Evolutionary conservation across 1,140 invertebrate genomes (phyloP).

Genomic region (Lepidurus packardi): DNA sequence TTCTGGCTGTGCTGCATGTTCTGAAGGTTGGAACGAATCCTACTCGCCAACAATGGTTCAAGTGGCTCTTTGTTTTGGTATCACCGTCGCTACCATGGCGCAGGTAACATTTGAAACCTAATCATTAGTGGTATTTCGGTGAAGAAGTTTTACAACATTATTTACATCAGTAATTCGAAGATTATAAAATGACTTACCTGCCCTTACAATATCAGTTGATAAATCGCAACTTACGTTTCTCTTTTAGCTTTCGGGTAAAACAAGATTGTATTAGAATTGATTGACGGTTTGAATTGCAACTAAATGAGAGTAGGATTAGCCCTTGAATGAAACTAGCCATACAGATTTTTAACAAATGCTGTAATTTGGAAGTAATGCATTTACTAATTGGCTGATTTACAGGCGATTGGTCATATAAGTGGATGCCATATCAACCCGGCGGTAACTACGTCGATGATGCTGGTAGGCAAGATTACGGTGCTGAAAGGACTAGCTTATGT

Average conservation of each 20-base stretch:
- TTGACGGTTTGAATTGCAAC: too few relatives aligned
- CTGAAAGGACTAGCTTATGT: conserved; percentile 68
- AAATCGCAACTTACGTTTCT: too few relatives aligned
- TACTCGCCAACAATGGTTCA: conserved; percentile 56
- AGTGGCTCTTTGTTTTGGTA: conserved; percentile 79
- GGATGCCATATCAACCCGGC: conserved; percentile 88
- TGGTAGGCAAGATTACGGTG: conserved; percentile 70
- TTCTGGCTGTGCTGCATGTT: conserved; percentile 73
- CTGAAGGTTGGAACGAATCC: conserved; percentile 44
- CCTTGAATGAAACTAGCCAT: too few relatives aligned
- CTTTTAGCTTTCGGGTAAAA: too few relatives aligned
- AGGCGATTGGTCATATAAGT: conserved; percentile 74
- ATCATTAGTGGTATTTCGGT: background rate
- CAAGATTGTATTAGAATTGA: too few relatives aligned
- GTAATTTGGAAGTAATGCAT: too few relatives aligned
- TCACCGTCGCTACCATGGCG: conserved; percentile 76
- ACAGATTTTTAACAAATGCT: too few relatives aligned
- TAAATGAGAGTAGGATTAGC: too few relatives aligned
- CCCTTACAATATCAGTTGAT: too few relatives aligned
- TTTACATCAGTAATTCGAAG: background rate
- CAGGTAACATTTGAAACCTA: conserved; percentile 55
- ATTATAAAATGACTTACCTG: too few relatives aligned
- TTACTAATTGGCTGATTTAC: conserved; percentile 39
- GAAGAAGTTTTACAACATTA: background rate
- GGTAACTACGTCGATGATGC: conserved; percentile 68